Evolutionary conservation across 1,140 invertebrate species (phyloP).

Genomic region (Drepana arcuata): DNA sequence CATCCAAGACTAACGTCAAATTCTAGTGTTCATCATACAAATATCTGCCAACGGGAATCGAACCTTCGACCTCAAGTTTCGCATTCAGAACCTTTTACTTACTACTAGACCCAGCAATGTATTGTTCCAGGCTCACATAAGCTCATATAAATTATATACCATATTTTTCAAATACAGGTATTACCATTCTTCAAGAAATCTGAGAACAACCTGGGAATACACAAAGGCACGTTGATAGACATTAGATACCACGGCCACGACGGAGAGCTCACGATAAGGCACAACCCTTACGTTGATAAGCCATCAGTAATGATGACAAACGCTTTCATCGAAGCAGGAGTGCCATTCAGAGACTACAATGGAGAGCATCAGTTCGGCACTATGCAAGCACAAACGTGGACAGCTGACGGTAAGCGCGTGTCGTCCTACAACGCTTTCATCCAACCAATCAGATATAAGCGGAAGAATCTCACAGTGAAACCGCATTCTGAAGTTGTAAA

Average conservation of each 20-base stretch:
- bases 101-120: too few species aligned
- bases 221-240: constrained; percentile 51
- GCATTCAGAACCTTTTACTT: too few species aligned
- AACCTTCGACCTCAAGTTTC: too few species aligned
- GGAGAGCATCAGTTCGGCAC: constrained; percentile 70
- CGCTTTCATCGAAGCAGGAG: constrained; percentile 73
- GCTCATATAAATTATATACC: too few species aligned
- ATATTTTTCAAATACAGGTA: too few species aligned
- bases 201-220: constrained; percentile 75
- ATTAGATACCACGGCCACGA: constrained; percentile 71
- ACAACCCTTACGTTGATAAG: constrained; percentile 74
- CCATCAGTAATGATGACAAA: constrained; percentile 70
- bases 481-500: constrained; percentile 79
- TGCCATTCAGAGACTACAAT: constrained; percentile 70
- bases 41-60: background rate
- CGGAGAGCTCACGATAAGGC: constrained; percentile 74
- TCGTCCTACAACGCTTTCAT: constrained; percentile 85
- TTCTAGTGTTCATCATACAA: background rate
- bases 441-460: constrained; percentile 76
- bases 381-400: constrained; percentile 72
- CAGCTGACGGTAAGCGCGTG: constrained; percentile 74
- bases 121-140: too few species aligned
- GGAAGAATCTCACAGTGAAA: constrained; percentile 80
- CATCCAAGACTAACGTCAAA: background rate
- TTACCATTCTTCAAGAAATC: constrained; percentile 87